Percentiles rank a stretch among this genome's conserved stretches.
These are phyloP conservation scores for Macaria notata DNA, from an alignment of 2,888 invertebrate species.

Conservation along the genomic window DNA sequence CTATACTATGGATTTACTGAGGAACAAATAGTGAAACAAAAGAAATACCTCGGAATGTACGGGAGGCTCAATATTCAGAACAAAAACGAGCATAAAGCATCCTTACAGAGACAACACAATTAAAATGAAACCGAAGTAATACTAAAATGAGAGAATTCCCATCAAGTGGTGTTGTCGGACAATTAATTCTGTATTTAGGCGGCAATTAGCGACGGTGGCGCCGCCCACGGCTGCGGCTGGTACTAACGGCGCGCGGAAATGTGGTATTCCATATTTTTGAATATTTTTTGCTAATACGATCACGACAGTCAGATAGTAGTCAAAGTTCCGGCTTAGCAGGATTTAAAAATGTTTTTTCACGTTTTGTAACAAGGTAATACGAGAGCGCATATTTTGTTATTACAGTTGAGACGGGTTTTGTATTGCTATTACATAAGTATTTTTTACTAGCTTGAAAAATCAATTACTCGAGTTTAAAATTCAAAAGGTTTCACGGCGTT, in stretches of 20 bases:
- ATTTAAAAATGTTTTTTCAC: too few species aligned
- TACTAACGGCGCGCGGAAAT: conserved; percentile 51
- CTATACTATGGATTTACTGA: neutral
- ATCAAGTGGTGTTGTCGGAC: conserved; percentile 35
- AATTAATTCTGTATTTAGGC: conserved; percentile 67
- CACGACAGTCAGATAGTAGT: too few species aligned
- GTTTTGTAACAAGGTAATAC: too few species aligned
- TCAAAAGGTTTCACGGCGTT: too few species aligned
- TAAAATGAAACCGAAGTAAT: conserved; percentile 29
- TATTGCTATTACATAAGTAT: too few species aligned
- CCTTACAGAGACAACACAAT: conserved; percentile 25
- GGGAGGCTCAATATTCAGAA: conserved; percentile 12
- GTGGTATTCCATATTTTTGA: too few species aligned
- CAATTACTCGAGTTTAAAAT: too few species aligned
- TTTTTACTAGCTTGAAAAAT: too few species aligned
- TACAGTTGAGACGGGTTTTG: too few species aligned
- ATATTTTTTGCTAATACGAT: too few species aligned
- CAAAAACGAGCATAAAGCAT: conserved; percentile 2
- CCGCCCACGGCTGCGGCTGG: conserved; percentile 43
- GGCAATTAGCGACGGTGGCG: conserved; percentile 55
- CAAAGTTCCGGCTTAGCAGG: too few species aligned
- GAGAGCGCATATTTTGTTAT: too few species aligned
- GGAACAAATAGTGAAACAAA: conserved; percentile 7
- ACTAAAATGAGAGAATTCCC: conserved; percentile 31
- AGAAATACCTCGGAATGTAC: neutral